phyloP scores from a whole-genome alignment of 2,797 vertebrate genomes.

The Brachyalestes nurse region DNA sequence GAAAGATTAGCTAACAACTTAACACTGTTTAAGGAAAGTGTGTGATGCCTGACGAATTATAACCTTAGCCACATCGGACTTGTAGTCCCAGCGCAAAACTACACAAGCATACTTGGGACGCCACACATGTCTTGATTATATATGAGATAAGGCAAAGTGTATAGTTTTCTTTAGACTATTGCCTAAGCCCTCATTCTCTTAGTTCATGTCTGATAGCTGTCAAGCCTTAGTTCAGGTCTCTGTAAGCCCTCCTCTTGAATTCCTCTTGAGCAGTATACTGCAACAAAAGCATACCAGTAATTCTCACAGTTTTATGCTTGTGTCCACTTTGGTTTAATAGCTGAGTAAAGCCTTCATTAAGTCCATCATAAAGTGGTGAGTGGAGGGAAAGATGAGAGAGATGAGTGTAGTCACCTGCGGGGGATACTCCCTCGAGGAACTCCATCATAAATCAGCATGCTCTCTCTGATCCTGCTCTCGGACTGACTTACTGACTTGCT shows the following conservation, averaged over 20 bases:
- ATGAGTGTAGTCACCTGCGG: slow-evolving; percentile 33
- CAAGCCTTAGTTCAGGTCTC: background rate
- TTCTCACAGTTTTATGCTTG: slow-evolving; percentile 31
- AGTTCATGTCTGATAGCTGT: background rate
- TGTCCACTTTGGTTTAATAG: slow-evolving; percentile 38
- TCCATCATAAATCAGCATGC: slow-evolving; percentile 36
- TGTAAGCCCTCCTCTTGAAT: background rate
- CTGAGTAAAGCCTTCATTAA: slow-evolving; percentile 39
- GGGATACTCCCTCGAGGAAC: slow-evolving; percentile 37
- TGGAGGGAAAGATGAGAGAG: slow-evolving; percentile 41
- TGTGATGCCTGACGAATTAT: too few relatives aligned
- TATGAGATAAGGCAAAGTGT: background rate
- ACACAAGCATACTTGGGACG: background rate
- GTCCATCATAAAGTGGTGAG: slow-evolving; percentile 48
- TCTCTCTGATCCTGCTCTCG: slow-evolving; percentile 20
- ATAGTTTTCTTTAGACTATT: too few relatives aligned
- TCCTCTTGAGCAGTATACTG: slow-evolving; percentile 26
- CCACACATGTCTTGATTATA: background rate
- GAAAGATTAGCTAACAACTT: too few relatives aligned
- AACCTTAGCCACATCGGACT: too few relatives aligned
- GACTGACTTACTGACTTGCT: background rate
- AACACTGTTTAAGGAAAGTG: background rate
- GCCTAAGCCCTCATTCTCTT: too few relatives aligned
- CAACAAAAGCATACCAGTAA: slow-evolving; percentile 37
- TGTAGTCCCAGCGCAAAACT: background rate